Base-by-base conservation (phyloP, 2,888 invertebrate genomes). In the Drosophila suboccidentalis region DNA sequence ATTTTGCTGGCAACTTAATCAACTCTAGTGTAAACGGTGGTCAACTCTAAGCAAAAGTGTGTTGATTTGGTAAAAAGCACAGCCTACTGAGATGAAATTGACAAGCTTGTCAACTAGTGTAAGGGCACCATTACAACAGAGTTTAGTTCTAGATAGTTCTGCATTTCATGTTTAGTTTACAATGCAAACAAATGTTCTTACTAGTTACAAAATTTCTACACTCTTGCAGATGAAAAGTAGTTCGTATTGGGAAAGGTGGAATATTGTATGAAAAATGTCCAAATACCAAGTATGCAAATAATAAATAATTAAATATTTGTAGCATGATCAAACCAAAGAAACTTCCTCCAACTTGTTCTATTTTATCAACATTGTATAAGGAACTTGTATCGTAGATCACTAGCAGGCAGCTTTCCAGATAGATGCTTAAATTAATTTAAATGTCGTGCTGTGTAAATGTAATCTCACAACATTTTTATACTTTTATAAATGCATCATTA, bases 401-500 rank as follows among this genome's bases (percentile, higher is more conserved):
- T 44, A 46, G 46, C 58, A 19, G 13, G 58, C 47, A 39, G 49
- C 17, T 26, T 47, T 26, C 13, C 22, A 26, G 54, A 26, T 41
- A 39, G 6, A 36, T 44, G 49, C 47, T 79, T 53, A 73, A 76
- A 73, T 62, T 63, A 76, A 85, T 87, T 85, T 85, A 70, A 87
- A 85, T 82, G 85, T 80, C 71, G 36, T 61, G 71, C 82, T 54
- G 85, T 51, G 70, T 58, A 39, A 59, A 69, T 67, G 57, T 69
- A 70, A 71, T 38, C 58, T 58, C 26, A 38, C 47, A 47, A 47
- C 73, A 71, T 68, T 82, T 84, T 67, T 82, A 83, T 87, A 78
- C 75, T 75, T 83, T 79, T 86, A 78, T 86, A 84, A 87, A 78
- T 86, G 83, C 84, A 71, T 83, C 81, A 88, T 83, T 84, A 84